Conservation (phyloP, 1,140 invertebrate species). For the Cheumatopsyche charites region DNA sequence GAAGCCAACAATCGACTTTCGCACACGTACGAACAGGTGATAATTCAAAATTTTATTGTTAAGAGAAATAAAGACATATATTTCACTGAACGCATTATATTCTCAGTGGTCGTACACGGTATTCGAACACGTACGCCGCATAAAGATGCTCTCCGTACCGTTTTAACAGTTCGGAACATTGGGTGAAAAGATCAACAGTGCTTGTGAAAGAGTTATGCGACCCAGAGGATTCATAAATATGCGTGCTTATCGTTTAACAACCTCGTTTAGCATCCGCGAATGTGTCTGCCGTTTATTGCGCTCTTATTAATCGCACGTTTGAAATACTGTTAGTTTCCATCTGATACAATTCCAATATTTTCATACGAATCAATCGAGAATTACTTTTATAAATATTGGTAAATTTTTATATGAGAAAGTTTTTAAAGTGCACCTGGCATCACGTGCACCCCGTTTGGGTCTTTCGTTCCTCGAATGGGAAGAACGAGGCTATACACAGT, state of each 20-base stretch:
- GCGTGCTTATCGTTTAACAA: constrained; percentile 10
- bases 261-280: not conserved
- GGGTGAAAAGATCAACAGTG: constrained; percentile 31
- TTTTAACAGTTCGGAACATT: constrained; percentile 29
- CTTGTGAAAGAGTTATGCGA: constrained; percentile 14
- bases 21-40: not conserved
- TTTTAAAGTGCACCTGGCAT: constrained; percentile 8
- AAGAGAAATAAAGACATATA: constrained; percentile 32
- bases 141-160: constrained; percentile 26
- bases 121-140: constrained; percentile 27
- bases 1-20: no score
- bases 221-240: constrained; percentile 9
- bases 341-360: no score
- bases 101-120: not conserved
- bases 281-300: no score
- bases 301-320: no score
- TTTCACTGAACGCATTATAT: not conserved
- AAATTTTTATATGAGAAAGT: no score
- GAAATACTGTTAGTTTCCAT: no score
- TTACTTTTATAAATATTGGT: no score
- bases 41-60: constrained; percentile 24
- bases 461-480: not conserved
- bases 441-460: constrained; percentile 18
- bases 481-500: not conserved
- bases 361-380: no score